These are phyloP conservation scores for Gastracanthus pulcherrimus DNA, from an alignment of 2,888 invertebrate genomes.

Conservation along the genomic window DNA sequence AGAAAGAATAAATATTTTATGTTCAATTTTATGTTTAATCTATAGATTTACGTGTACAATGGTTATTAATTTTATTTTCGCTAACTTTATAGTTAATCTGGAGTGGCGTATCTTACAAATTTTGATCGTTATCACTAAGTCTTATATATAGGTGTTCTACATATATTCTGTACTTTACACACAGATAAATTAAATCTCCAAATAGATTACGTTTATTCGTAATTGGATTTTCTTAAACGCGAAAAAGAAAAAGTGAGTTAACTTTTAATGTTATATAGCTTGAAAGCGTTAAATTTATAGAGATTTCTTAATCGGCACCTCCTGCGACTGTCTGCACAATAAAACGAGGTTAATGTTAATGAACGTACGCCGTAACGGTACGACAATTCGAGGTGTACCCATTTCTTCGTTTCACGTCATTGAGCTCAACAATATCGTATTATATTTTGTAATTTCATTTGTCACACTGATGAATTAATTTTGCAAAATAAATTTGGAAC, in stretches of 20 bases:
- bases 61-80: too few species aligned
- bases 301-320: slow-evolving; percentile 12
- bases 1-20: too few species aligned
- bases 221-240: not conserved
- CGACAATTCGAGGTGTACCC: slow-evolving; percentile 46
- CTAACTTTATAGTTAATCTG: too few species aligned
- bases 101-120: too few species aligned
- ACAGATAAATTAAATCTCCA: not conserved
- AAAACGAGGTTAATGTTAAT: slow-evolving; percentile 52
- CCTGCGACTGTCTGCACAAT: not conserved
- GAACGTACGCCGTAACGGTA: slow-evolving; percentile 45
- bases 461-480: not conserved
- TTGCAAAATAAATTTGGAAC: not conserved
- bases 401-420: slow-evolving; percentile 30
- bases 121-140: not conserved
- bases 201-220: not conserved
- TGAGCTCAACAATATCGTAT: slow-evolving; percentile 15
- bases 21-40: too few species aligned
- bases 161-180: not conserved
- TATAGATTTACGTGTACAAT: too few species aligned
- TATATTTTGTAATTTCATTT: slow-evolving; percentile 30
- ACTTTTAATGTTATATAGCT: not conserved
- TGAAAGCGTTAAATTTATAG: slow-evolving; percentile 1
- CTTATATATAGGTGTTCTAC: not conserved
- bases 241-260: not conserved